These are phyloP conservation scores for Polypedilum vanderplanki DNA, from an alignment of 1,140 invertebrate genomes.

Conservation along the genomic window DNA sequence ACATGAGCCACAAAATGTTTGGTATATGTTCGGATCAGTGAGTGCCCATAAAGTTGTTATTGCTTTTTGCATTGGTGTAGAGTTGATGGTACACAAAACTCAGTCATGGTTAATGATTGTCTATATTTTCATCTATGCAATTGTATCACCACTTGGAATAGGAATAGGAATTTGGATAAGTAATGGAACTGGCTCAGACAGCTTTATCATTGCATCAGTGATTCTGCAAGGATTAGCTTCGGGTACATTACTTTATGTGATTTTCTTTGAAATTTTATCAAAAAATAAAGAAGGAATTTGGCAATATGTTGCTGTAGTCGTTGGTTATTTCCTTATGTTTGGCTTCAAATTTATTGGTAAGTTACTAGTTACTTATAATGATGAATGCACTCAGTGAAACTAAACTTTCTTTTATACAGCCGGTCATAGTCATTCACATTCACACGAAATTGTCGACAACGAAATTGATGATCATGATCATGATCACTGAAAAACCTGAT, in stretches of 20 bases:
- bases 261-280: conserved; percentile 58
- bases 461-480: neutral
- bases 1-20: conserved; percentile 48
- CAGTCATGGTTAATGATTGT: conserved; percentile 38
- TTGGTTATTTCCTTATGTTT: conserved; percentile 72
- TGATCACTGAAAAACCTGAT: neutral
- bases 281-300: conserved; percentile 61
- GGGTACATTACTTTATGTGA: conserved; percentile 59
- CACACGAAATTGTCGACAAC: neutral
- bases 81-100: conserved; percentile 43
- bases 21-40: conserved; percentile 48
- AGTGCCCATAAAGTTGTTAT: conserved; percentile 55
- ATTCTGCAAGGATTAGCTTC: conserved; percentile 54
- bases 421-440: conserved; percentile 9
- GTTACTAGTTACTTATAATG: conserved; percentile 40
- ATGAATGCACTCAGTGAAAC: neutral
- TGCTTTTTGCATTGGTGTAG: conserved; percentile 50
- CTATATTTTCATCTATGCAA: conserved; percentile 49
- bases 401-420: conserved; percentile 1
- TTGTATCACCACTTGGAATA: conserved; percentile 51
- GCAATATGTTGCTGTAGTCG: conserved; percentile 61
- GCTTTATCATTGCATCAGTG: conserved; percentile 36
- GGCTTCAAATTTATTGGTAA: conserved; percentile 67
- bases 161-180: conserved; percentile 45
- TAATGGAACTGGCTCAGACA: conserved; percentile 31